Evolutionary conservation across 2,888 invertebrate species (phyloP).

Genomic region (Cheilosia pagana): DNA sequence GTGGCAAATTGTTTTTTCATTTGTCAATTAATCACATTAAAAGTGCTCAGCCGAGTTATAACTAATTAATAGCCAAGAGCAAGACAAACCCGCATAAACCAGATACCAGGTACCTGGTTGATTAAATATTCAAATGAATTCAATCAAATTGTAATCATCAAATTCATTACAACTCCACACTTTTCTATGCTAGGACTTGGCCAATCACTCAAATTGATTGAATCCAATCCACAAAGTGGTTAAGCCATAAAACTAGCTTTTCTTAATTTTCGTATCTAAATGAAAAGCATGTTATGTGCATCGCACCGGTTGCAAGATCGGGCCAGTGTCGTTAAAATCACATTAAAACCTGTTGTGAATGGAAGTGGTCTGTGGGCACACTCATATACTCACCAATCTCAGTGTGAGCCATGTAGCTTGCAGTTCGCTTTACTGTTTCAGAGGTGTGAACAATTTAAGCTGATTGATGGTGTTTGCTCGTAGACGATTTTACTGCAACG

Average conservation of each 20-base stretch:
- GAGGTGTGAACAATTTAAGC: constrained; percentile 59
- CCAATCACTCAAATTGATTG: constrained; percentile 38
- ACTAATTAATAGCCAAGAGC: constrained; percentile 26
- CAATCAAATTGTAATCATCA: constrained; percentile 46
- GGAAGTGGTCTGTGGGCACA: constrained; percentile 6
- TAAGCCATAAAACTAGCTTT: constrained; percentile 17
- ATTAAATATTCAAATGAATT: constrained; percentile 55
- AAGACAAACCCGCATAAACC: background rate
- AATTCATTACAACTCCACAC: constrained; percentile 36
- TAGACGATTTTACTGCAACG: background rate
- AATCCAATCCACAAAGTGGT: constrained; percentile 26
- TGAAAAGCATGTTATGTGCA: background rate
- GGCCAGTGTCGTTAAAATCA: constrained; percentile 49
- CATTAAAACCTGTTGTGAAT: constrained; percentile 55
- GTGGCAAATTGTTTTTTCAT: background rate
- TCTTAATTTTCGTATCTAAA: background rate
- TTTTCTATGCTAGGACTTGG: constrained; percentile 4
- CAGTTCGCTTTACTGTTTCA: constrained; percentile 20
- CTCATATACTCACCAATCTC: background rate
- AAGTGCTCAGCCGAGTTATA: constrained; percentile 5
- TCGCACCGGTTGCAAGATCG: constrained; percentile 7
- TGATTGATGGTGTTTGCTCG: constrained; percentile 46
- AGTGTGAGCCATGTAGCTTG: background rate
- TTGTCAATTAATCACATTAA: constrained; percentile 47
- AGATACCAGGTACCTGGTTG: background rate